A percentile compares a stretch with the other conserved stretches of the same genome.
Evolutionary conservation across 2,888 invertebrate species (phyloP).

Genomic region (Lacanobia oleracea): DNA sequence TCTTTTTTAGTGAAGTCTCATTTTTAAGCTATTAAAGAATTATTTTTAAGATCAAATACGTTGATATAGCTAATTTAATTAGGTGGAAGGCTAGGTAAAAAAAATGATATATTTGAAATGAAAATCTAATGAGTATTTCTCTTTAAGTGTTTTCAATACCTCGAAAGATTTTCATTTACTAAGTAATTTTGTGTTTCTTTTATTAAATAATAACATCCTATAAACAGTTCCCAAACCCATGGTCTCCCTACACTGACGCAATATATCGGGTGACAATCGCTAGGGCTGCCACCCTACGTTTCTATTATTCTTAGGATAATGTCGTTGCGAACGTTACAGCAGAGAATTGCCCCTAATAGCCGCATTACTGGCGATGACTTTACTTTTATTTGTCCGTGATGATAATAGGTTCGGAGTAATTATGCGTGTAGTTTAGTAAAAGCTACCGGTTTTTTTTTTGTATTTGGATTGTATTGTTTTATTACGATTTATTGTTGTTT

Average conservation of each 20-base stretch:
- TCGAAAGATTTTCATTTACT: background rate
- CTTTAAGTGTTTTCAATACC: background rate
- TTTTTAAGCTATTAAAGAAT: too few species aligned
- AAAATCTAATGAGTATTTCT: too few species aligned
- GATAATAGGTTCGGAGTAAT: constrained; percentile 49
- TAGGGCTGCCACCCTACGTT: constrained; percentile 74
- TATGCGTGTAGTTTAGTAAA: constrained; percentile 21
- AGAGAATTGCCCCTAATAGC: constrained; percentile 79
- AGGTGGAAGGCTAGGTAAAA: too few species aligned
- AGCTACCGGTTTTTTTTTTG: constrained; percentile 8
- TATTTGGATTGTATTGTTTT: background rate
- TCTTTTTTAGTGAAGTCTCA: background rate
- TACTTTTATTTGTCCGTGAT: constrained; percentile 59
- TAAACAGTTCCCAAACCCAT: constrained; percentile 22
- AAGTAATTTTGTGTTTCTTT: background rate
- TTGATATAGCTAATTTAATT: too few species aligned
- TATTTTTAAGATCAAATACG: too few species aligned
- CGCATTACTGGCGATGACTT: constrained; percentile 70
- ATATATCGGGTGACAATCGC: constrained; percentile 82
- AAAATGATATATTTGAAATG: too few species aligned
- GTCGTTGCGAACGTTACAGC: constrained; percentile 79
- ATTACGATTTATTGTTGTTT: background rate
- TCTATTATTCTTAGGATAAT: constrained; percentile 83
- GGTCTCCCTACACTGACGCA: constrained; percentile 74
- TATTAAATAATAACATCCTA: background rate